Evolutionary conservation across 2,113 vertebrate species (phyloP), one percentile per base, ranked within the genome.

Genomic region (Eudorcas thomsonii): DNA sequence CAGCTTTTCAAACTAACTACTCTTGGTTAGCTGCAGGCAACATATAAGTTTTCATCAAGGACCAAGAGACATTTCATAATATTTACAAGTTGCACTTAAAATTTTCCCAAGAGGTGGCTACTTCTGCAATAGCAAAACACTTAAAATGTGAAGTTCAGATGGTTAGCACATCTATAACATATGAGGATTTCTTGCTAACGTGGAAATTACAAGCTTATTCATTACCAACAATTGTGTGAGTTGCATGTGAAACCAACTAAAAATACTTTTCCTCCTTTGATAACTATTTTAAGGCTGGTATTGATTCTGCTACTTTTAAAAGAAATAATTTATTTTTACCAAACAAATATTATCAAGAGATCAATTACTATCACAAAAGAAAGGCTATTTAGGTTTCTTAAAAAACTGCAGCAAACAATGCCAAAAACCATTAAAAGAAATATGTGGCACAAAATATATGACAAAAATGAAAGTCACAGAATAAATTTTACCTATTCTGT

Each of bases 1-100:
- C n/a, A 52, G 88, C 95, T 97, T 98, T 97, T 98, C 91, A 95
- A 82, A 95, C 82, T 74, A 97, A 98, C 50, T 96, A 93, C 54
- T 97, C 88, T 92, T 82, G 88, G 64, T 98, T 97, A 83, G 97
- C 96, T 97, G 54, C 81, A 96, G 96, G 98, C 88, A 97, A 94
- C 88, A 90, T 60, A 28, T 21, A 83, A 36, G 86, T 94, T 85
- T 98, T 97, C 78, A 74, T 90, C 93, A 93, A 97, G 92, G 80
- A 94, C 0, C 1, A 92, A 97, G 96, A 98, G 94, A 86, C 50
- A n/a, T 92, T 98, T 92, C 98, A 89, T 90, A 97, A 54, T 86
- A 88, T 93, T 98, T 98, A 94, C 55, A 98, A 98, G 95, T 91
- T 87, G 95, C 55, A 71, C 2, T 92, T 96, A 52, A 59, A 96